Base-by-base conservation (phyloP, 2,113 vertebrate genomes). In the Lampris megalopsis region DNA sequence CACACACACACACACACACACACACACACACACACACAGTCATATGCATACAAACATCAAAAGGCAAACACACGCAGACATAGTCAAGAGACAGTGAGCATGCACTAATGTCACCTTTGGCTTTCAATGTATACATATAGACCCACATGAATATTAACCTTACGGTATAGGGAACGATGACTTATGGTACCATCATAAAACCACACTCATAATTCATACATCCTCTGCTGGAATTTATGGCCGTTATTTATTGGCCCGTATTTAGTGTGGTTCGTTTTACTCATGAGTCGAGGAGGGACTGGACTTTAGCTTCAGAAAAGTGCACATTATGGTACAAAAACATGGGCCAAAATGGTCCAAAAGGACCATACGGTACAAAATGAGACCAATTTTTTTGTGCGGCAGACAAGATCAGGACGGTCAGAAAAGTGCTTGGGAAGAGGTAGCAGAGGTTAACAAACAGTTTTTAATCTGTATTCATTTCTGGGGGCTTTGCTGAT, bases 321-420 rank as follows among this genome's bases (percentile, higher is more conserved):
- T 59, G 36, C 66, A 73, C 57, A 9, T 85, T 83, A 79, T 68
- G 75, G 77, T 73, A 73, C 13, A 71, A 45, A 24, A 24, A 24
- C 24, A 24, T 24, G 24, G 24, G 24, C 24, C 24, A 24, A 24
- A 24, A 24, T 24, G 24, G 24, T 24, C 24, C 24, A 24, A 24
- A 24, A 24, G 24, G 24, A 24, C 24, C 24, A 24, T 24, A 24
- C 24, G 24, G 24, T 24, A 24, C 24, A 24, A 24, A 24, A 24
- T 24, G 24, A 24, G 81, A 86, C 71, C 65, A 76, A 62, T 49
- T 72, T 65, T 58, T 6, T 77, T 90, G 88, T 77, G 89, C 81
- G 74, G 72, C 77, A 75, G 83, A 75, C 61, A 68, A 88, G 80
- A 84, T 89, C 85, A 86, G 76, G 63, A 80, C 78, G 47, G 77